These are phyloP conservation scores for Phallusia fumigata DNA, from an alignment of 23 tunicate genomes.

Conservation along the genomic window DNA sequence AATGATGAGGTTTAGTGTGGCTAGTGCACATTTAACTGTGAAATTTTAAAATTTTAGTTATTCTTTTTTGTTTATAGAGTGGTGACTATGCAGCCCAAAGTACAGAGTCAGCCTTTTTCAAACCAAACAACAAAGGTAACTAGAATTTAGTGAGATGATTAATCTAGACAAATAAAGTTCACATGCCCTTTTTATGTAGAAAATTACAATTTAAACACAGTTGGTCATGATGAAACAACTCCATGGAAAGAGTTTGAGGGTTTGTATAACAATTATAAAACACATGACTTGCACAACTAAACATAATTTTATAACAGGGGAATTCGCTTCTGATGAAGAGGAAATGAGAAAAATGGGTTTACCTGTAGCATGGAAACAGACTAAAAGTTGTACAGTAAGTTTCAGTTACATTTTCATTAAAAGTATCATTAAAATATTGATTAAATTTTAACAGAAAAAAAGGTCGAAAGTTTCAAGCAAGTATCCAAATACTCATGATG, in stretches of 20 bases:
- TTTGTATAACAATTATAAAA: neutral
- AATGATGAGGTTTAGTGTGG: neutral
- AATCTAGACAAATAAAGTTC: too few species aligned
- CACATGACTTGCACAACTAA: too few species aligned
- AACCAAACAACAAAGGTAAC: too few species aligned
- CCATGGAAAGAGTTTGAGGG: conserved; percentile 6
- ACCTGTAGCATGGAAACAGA: conserved; percentile 56
- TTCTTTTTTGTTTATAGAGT: neutral
- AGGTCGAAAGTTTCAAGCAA: too few species aligned
- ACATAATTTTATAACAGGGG: conserved; percentile 37
- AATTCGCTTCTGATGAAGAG: conserved; percentile 48
- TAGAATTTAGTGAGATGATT: too few species aligned
- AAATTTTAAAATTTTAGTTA: neutral
- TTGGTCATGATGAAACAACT: neutral
- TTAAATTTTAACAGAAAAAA: too few species aligned
- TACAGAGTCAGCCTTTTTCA: neutral
- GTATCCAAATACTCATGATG: too few species aligned
- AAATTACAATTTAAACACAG: too few species aligned
- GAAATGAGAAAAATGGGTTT: conserved; percentile 62
- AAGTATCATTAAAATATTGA: too few species aligned
- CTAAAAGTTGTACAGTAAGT: neutral
- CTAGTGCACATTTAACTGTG: neutral
- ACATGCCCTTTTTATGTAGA: too few species aligned
- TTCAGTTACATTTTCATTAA: neutral
- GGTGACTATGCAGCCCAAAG: neutral